Conservation (phyloP, 2,113 vertebrate species). For the Ursus arctos region DNA sequence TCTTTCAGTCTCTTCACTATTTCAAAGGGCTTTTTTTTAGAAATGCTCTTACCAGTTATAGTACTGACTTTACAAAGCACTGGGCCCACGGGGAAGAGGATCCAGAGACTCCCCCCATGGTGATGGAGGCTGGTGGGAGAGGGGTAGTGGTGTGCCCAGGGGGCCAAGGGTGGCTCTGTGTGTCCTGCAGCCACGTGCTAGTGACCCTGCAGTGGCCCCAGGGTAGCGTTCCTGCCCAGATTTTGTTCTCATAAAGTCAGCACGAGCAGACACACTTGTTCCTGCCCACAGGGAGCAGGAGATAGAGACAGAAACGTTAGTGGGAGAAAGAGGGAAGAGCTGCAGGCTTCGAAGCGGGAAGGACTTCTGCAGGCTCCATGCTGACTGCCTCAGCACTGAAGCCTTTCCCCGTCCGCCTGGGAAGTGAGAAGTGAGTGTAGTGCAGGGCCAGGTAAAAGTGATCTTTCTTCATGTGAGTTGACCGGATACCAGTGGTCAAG, state of each 20-base stretch:
- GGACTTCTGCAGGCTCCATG: too few relatives aligned
- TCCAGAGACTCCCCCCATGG: neutral
- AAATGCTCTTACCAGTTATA: neutral
- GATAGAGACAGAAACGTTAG: neutral
- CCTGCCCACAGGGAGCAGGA: neutral
- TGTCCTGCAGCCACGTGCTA: rapidly evolving
- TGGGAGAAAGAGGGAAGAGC: neutral
- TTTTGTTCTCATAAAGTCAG: neutral
- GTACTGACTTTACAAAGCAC: neutral
- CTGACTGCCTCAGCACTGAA: neutral
- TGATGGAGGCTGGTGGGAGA: neutral
- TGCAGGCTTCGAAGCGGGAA: too few relatives aligned
- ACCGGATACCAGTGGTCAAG: neutral
- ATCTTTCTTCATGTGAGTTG: neutral
- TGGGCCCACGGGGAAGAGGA: neutral
- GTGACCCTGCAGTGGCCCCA: rapidly evolving
- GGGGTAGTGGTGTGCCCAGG: neutral
- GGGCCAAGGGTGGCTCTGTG: neutral
- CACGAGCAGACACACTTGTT: neutral
- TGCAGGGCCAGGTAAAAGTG: neutral
- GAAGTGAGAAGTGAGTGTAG: rapidly evolving
- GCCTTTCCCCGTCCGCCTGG: rapidly evolving
- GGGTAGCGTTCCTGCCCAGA: neutral
- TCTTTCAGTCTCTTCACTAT: neutral
- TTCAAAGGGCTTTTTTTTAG: neutral